phyloP scores from a whole-genome alignment of 2,113 vertebrate genomes.

The Micromys minutus region DNA sequence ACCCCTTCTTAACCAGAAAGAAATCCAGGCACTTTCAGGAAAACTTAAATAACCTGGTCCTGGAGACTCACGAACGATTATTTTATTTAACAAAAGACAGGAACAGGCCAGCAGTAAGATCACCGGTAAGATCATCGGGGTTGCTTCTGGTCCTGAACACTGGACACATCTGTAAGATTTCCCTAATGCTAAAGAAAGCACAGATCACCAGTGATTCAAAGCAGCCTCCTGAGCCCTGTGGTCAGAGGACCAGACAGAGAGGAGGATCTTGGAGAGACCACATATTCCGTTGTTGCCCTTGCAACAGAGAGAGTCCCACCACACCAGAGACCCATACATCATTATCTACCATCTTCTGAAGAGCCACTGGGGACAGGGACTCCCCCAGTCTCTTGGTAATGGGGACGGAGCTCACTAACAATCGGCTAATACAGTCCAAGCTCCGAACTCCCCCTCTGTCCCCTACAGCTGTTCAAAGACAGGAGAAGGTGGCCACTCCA shows the following conservation, averaged over 20 bases:
- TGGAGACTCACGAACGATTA: not conserved
- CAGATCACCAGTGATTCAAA: not conserved
- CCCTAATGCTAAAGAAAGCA: not conserved
- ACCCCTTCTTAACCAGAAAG: slow-evolving; percentile 37
- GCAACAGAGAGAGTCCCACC: not conserved
- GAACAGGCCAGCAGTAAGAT: too few relatives aligned
- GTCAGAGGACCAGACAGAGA: slow-evolving; percentile 15
- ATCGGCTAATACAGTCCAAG: slow-evolving; percentile 32
- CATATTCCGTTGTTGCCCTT: not conserved
- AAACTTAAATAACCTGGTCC: slow-evolving; percentile 19
- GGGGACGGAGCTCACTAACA: not conserved
- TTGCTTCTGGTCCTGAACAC: slow-evolving; percentile 20
- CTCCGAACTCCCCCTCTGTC: not conserved
- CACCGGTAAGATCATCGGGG: not conserved
- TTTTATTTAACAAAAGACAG: slow-evolving; percentile 41
- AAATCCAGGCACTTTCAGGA: slow-evolving; percentile 32
- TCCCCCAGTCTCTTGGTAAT: slow-evolving; percentile 37
- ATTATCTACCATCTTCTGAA: slow-evolving; percentile 45
- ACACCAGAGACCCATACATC: not conserved
- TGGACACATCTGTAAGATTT: slow-evolving; percentile 3
- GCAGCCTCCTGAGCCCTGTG: slow-evolving; percentile 35
- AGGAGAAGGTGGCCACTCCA: slow-evolving; percentile 31
- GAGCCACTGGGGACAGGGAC: not conserved
- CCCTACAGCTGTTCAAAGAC: slow-evolving; percentile 24
- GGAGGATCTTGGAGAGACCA: slow-evolving; percentile 25